Evolutionary conservation across 2,888 invertebrate species (phyloP), one percentile per base, ranked within the genome.

Genomic region (Mesorhabditis spiculigera): DNA sequence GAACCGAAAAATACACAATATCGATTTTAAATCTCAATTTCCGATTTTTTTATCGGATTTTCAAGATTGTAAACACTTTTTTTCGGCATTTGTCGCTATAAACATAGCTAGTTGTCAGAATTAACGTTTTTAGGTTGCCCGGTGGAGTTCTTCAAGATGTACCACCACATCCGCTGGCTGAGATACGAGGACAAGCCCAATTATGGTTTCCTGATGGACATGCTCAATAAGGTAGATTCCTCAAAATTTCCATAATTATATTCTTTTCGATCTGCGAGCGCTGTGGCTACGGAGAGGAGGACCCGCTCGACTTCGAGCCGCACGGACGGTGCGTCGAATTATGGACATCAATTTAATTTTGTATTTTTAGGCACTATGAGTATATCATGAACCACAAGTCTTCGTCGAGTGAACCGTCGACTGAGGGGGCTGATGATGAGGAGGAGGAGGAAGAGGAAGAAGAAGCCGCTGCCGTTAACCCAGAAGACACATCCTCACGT

Each of bases 251-350:
- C 43, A 10, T 28, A 66, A 43, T 58, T 41, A n/a, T 10, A 67
- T 16, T 58, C 8, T 28, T 70, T 68, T 70, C 75, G 68, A 74
- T 77, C 66, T 73, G 58, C 58, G 43, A 16, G 5, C 68, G 73
- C 28, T 67, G 68, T 50, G 69, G 69, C 6, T 69, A 73, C 44
- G 63, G 64, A 10, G 68, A 67, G 3, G 50, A 45, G 1, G 75
- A 77, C 43, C 71, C 73, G 16, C 63, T 71, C 66, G 78, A 78
- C 70, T 78, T 73, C 45, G 77, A 78, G 66, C 58, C 10, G n/a
- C 10, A n/a, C 2, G 58, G 58, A 10, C 58, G 58, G 58, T 50
- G 3, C 8, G 58, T 50, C 50, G 13, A 10, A 50, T 50, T 6
- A 50, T 50, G 6, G 50, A 50, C 6, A 50, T 50, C n/a, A n/a